Base-by-base conservation (phyloP, 2,113 vertebrate species). In the Campylomormyrus numenius region DNA sequence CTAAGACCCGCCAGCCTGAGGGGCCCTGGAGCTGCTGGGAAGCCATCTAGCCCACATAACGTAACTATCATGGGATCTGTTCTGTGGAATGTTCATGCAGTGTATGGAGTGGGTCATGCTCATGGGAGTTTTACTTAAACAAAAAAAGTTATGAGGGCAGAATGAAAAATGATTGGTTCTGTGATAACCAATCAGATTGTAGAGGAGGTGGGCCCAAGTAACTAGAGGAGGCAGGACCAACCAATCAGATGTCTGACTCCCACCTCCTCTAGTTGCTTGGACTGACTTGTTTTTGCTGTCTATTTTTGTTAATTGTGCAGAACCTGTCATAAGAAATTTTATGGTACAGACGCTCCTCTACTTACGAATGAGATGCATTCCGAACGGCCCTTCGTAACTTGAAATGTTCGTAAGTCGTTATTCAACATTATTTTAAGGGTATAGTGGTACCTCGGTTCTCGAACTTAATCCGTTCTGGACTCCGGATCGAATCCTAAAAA, bases 1-100 rank as follows among this genome's bases (percentile, higher is more conserved):
- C 93, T 99, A 92, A 97, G 98, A 91, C 98, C 98, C 39, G 93
- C 95, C 83, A 98, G 96, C 91, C 95, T 99, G 89, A 95, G 98
- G 94, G 95, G 97, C 93, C 92, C 95, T 66, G 96, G 90, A 88
- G 90, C 95, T 89, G 91, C 95, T 0, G 96, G 95, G 85, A 99
- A 99, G 92, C 95, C 97, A 87, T 89, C 92, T 46, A 96, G 95
- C 92, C 96, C 97, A 50, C 96, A 95, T 88, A 95, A 95, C 83
- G 98, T 99, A 94, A 97, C 62, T 31, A 50, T 87, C 11, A 52
- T 48, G 88, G 91, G 24, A 39, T 35, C 52, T 46, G 35, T 27
- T 45, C 27, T 42, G 2, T n/a, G n/a, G 58, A 24, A 48, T 50
- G 8, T 52, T 19, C 50, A 80, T 89, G n/a, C 85, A 21, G 13